Evolutionary conservation across 2,113 vertebrate species (phyloP).

Genomic region (Eulemur rufifrons): DNA sequence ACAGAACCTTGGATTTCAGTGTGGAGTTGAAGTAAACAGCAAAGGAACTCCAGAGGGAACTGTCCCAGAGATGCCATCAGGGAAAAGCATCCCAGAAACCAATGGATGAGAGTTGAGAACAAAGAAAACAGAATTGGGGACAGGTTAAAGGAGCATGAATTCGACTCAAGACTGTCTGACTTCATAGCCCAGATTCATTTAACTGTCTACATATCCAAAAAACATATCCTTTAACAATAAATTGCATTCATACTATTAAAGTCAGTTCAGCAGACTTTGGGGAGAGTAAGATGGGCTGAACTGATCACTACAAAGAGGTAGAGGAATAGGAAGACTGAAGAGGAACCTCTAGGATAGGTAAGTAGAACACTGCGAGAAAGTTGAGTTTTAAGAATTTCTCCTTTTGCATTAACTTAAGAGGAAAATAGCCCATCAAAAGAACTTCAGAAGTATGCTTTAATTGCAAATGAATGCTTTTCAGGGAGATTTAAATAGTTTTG

Average conservation of each 20-base stretch:
- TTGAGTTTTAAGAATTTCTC: neutral
- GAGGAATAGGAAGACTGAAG: too few relatives aligned
- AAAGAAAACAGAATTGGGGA: neutral
- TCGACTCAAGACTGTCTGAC: neutral
- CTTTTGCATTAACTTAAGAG: neutral
- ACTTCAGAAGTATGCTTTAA: neutral
- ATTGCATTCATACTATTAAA: neutral
- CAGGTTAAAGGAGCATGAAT: neutral
- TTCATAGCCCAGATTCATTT: neutral
- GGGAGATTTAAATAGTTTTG: neutral
- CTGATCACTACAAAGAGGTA: neutral
- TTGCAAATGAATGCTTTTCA: neutral
- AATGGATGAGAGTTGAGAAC: neutral
- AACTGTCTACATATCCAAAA: neutral
- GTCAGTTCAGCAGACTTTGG: neutral
- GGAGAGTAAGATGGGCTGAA: fast-evolving
- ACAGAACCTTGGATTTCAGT: neutral
- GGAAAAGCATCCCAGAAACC: neutral
- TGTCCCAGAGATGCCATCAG: neutral
- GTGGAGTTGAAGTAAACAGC: neutral
- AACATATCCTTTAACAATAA: neutral
- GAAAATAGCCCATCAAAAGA: neutral
- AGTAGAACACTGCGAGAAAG: neutral
- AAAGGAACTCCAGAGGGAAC: neutral
- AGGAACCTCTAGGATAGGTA: neutral